These are phyloP conservation scores for Athene cunicularia DNA, from an alignment of 2,113 vertebrate species.

Conservation along the genomic window DNA sequence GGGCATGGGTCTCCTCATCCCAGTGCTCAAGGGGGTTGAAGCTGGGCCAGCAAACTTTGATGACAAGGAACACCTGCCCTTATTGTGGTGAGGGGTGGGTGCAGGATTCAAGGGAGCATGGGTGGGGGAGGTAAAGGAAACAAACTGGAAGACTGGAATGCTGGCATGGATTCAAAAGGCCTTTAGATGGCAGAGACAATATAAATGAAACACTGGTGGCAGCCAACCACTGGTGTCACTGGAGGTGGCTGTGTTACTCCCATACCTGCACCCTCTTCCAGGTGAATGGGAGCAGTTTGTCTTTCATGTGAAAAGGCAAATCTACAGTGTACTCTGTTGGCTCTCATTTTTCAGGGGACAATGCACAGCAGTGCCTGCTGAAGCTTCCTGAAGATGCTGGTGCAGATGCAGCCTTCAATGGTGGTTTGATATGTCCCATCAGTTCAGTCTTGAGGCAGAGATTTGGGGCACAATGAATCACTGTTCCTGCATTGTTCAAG, in stretches of 20 bases:
- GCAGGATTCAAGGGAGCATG: background rate
- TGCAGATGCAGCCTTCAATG: background rate
- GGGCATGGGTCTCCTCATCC: rapidly evolving
- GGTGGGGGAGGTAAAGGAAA: background rate
- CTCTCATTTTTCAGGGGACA: background rate
- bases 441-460: background rate
- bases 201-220: background rate
- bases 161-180: background rate
- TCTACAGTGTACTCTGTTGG: background rate
- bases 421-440: rapidly evolving
- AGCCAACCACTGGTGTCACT: background rate
- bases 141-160: background rate
- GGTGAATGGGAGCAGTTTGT: background rate
- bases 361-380: background rate
- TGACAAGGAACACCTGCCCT: background rate
- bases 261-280: background rate
- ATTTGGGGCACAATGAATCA: background rate
- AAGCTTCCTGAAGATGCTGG: background rate
- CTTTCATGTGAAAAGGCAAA: background rate
- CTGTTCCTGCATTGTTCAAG: background rate
- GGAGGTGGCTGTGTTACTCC: background rate
- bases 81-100: background rate
- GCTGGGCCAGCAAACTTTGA: background rate
- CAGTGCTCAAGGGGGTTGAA: background rate
- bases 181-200: background rate